Evolutionary conservation across 2,888 invertebrate species (phyloP).

Genomic region (Caenorhabditis sp.): DNA sequence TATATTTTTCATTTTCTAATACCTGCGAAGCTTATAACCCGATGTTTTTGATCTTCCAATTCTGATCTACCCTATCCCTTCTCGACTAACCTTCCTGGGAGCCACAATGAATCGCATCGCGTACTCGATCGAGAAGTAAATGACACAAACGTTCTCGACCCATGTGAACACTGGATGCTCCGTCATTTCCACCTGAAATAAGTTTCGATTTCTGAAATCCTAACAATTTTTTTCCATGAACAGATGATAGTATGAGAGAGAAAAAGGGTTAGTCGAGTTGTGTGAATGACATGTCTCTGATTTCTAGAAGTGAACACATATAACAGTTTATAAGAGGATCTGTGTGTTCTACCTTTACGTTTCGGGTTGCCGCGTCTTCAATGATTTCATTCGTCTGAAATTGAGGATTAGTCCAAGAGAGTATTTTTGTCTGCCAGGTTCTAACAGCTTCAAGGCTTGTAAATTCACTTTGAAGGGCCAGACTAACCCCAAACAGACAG

Average conservation of each 20-base stretch:
- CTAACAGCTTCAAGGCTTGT: no score
- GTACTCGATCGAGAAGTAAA: conserved; percentile 82
- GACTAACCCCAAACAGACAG: no score
- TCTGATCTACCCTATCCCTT: no score
- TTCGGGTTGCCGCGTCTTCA: conserved; percentile 9
- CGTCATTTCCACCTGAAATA: conserved; percentile 78
- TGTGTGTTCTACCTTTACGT: conserved; percentile 46
- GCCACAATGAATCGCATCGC: conserved; percentile 80
- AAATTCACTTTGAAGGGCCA: no score
- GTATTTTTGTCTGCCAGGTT: neutral
- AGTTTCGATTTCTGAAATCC: neutral
- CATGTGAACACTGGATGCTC: conserved; percentile 83
- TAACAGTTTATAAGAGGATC: neutral
- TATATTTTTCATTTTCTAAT: no score
- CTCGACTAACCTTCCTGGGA: conserved; percentile 69
- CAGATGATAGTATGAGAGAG: neutral
- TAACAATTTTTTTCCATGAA: neutral
- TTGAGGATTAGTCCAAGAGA: neutral
- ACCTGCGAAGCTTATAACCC: no score
- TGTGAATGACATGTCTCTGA: neutral
- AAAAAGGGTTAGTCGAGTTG: conserved; percentile 23
- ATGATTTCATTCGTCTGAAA: conserved; percentile 51
- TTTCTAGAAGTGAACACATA: conserved; percentile 30
- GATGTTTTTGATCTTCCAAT: no score
- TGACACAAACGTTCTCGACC: conserved; percentile 82